A percentile compares a stretch with the other conserved stretches of the same genome.
Conservation (phyloP, 2,113 vertebrate species). For the Lota lota region DNA sequence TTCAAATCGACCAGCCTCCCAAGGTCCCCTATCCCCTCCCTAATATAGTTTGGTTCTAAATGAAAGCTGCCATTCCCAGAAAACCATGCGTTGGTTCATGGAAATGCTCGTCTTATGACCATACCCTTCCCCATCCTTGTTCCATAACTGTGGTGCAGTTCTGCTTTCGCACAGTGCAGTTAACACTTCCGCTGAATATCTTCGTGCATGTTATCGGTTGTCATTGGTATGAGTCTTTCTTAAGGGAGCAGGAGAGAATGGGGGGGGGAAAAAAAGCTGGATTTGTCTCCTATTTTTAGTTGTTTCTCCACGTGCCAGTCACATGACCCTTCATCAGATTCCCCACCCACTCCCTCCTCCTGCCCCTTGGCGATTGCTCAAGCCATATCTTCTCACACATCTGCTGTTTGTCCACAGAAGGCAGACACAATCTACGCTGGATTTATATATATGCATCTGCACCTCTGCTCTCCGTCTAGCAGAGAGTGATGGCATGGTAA, state of each 20-base stretch:
- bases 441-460: slow-evolving; percentile 26
- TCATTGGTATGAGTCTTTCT: slow-evolving; percentile 24
- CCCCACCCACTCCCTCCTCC: slow-evolving; percentile 1
- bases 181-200: not conserved
- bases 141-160: slow-evolving; percentile 11
- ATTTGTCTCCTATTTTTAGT: slow-evolving; percentile 30
- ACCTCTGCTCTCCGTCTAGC: slow-evolving; percentile 29
- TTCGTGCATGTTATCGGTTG: not conserved
- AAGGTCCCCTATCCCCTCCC: slow-evolving; percentile 27
- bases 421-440: slow-evolving; percentile 21
- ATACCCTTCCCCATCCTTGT: not conserved
- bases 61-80: slow-evolving; percentile 34
- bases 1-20: slow-evolving; percentile 49
- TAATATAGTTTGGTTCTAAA: slow-evolving; percentile 32
- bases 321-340: slow-evolving; percentile 44
- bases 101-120: slow-evolving; percentile 8
- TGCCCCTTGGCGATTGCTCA: slow-evolving; percentile 38
- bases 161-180: no score
- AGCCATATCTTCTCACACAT: slow-evolving; percentile 44
- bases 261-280: no score
- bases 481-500: slow-evolving; percentile 39
- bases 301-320: slow-evolving; percentile 47
- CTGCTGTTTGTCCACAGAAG: slow-evolving; percentile 26
- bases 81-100: slow-evolving; percentile 11
- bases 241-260: no score